These are phyloP conservation scores for Dasypogon diadema DNA, from an alignment of 2,888 invertebrate species.

Conservation along the genomic window DNA sequence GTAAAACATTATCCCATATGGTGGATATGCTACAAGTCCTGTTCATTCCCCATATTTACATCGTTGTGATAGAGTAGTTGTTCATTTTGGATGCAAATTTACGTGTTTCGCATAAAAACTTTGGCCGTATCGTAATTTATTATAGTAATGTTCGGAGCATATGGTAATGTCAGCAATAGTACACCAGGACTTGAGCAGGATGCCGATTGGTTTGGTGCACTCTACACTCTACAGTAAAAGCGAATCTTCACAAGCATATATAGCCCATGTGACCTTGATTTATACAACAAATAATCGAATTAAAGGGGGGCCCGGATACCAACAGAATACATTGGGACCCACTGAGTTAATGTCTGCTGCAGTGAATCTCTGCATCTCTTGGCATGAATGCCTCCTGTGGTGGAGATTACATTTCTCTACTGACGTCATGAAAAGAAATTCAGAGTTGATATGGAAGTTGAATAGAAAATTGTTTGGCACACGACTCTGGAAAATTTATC, in stretches of 20 bases:
- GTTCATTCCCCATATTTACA: background rate
- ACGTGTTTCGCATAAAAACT: constrained; percentile 42
- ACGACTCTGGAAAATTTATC: constrained; percentile 41
- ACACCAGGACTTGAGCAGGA: constrained; percentile 13
- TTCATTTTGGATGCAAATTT: constrained; percentile 34
- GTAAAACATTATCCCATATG: background rate
- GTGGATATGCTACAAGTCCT: background rate
- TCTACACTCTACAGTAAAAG: background rate
- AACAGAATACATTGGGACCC: constrained; percentile 22
- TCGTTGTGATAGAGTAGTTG: constrained; percentile 1
- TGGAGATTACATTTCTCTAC: constrained; percentile 47
- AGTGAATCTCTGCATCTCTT: constrained; percentile 51
- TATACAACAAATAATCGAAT: constrained; percentile 51
- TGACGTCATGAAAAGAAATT: constrained; percentile 50
- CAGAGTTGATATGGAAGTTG: constrained; percentile 30
- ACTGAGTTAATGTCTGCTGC: constrained; percentile 51
- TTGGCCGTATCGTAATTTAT: constrained; percentile 35
- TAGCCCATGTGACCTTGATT: constrained; percentile 36
- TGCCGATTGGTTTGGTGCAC: background rate
- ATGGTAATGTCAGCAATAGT: constrained; percentile 13
- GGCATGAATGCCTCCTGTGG: constrained; percentile 41
- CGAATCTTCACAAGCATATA: background rate
- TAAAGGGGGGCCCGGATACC: constrained; percentile 37
- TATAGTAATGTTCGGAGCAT: constrained; percentile 37
- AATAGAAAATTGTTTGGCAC: constrained; percentile 50